A percentile compares a stretch with the other conserved stretches of the same genome.
phyloP scores from a whole-genome alignment of 2,113 vertebrate species.

The Campylomormyrus tamandua region DNA sequence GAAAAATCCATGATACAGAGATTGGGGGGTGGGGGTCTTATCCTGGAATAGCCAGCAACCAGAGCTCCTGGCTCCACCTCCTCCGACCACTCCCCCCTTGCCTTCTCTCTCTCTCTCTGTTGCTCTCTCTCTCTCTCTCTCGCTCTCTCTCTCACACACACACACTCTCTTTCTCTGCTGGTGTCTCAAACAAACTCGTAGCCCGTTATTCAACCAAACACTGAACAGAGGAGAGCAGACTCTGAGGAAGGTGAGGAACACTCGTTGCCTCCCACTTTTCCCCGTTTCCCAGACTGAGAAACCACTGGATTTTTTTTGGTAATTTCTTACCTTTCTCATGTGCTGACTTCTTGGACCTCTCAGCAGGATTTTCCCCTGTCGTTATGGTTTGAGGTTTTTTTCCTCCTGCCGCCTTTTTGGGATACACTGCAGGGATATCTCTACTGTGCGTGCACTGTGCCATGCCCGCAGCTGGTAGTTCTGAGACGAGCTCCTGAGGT shows the following conservation, averaged over 20 bases:
- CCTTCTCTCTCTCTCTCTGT: constrained; percentile 12
- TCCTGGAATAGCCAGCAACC: constrained; percentile 12
- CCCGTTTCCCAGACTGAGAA: not conserved
- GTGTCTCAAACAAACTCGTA: constrained; percentile 33
- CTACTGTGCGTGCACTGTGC: constrained; percentile 20
- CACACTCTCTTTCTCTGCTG: constrained; percentile 26
- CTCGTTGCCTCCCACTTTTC: constrained; percentile 22
- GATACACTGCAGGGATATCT: constrained; percentile 14
- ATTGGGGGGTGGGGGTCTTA: constrained; percentile 1
- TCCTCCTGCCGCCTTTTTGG: not conserved
- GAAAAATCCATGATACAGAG: not conserved
- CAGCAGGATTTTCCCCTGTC: not conserved
- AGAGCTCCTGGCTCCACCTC: constrained; percentile 25
- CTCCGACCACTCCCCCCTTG: constrained; percentile 8
- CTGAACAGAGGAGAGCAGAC: constrained; percentile 31
- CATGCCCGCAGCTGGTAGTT: constrained; percentile 49
- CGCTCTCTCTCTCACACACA: constrained; percentile 17
- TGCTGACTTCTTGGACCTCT: not conserved
- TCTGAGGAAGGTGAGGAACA: constrained; percentile 28
- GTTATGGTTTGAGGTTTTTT: not conserved
- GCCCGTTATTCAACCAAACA: constrained; percentile 36
- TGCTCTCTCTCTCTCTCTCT: constrained; percentile 8
- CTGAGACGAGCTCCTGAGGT: constrained; percentile 47
- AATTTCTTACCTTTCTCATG: not conserved
- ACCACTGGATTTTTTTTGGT: not conserved